Percentiles rank a stretch among this genome's conserved stretches.
phyloP scores from a whole-genome alignment of 2,113 vertebrate genomes.

The Hydropotes inermis region DNA sequence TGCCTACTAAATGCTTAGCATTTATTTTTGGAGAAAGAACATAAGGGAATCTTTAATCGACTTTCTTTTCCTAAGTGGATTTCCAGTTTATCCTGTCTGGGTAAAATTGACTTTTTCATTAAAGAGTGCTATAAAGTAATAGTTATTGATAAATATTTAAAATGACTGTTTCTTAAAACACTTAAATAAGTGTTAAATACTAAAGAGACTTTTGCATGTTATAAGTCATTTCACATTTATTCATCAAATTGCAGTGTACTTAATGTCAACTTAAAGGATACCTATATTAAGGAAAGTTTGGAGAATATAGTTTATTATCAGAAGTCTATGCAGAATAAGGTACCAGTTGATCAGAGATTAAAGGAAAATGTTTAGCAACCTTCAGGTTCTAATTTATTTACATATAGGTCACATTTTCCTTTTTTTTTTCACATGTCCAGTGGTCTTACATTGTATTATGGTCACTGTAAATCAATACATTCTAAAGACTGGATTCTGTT shows the following conservation, averaged over 20 bases:
- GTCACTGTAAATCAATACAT: neutral
- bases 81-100: neutral
- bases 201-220: constrained; percentile 3
- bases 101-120: neutral
- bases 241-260: neutral
- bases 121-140: neutral
- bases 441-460: neutral
- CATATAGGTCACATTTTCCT: neutral
- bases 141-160: constrained; percentile 13
- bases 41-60: neutral
- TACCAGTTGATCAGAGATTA: neutral
- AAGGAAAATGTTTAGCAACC: neutral
- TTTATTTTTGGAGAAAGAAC: neutral
- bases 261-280: neutral
- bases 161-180: neutral
- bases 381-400: neutral
- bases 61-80: neutral
- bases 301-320: neutral
- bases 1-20: neutral
- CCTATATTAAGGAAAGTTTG: neutral
- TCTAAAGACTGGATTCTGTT: neutral
- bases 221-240: neutral
- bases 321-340: neutral
- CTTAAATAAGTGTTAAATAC: neutral
- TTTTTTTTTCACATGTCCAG: neutral